Conservation (phyloP, 1,140 invertebrate species). For the Nasonia vitripennis region DNA sequence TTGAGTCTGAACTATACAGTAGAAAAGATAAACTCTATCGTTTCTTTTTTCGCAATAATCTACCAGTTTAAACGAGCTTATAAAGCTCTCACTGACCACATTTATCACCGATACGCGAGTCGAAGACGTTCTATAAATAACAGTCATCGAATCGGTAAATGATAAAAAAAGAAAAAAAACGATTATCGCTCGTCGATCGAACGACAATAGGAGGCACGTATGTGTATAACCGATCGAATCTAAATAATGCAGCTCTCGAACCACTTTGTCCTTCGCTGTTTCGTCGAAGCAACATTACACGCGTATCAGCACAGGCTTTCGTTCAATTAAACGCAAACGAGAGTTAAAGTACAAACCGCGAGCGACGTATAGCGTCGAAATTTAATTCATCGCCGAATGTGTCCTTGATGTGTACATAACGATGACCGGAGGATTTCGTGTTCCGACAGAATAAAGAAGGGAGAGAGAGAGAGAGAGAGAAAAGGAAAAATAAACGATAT, state of each 20-base stretch:
- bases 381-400: not conserved
- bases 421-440: not conserved
- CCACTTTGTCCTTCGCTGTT: not conserved
- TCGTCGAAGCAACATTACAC: not conserved
- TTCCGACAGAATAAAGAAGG: not conserved
- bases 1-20: too few relatives aligned
- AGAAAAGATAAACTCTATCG: too few relatives aligned
- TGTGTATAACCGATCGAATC: not conserved
- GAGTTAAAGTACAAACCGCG: not conserved
- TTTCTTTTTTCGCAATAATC: too few relatives aligned
- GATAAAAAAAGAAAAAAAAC: not conserved
- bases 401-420: not conserved
- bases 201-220: not conserved
- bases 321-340: not conserved
- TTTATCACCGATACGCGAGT: too few relatives aligned
- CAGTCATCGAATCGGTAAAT: not conserved
- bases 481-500: not conserved
- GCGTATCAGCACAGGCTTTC: not conserved
- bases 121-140: not conserved
- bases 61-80: not conserved
- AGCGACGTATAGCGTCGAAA: not conserved
- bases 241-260: not conserved
- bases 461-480: not conserved
- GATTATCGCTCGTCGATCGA: not conserved
- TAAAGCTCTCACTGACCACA: too few relatives aligned